Conservation (phyloP, 2,113 vertebrate species). For the Tupaia tana region DNA sequence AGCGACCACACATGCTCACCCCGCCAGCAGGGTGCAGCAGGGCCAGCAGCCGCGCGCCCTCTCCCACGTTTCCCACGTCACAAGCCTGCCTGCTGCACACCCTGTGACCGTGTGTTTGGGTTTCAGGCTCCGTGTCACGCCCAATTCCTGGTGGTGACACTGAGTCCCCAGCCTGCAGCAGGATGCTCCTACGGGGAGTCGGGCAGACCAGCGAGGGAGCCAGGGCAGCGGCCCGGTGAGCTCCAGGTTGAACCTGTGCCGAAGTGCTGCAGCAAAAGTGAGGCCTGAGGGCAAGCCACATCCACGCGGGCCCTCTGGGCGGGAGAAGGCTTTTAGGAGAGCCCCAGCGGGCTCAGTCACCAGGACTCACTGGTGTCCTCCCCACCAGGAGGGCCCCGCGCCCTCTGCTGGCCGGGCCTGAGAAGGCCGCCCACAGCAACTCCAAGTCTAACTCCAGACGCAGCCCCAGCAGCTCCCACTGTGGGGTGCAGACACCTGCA, state of each 20-base stretch:
- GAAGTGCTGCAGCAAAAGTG: not conserved
- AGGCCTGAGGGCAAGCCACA: fast-evolving
- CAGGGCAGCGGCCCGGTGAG: fast-evolving
- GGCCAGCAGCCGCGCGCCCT: not conserved
- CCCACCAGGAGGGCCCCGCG: no score
- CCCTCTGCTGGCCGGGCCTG: slow-evolving; percentile 56
- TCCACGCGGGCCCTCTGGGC: not conserved
- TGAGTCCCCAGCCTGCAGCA: not conserved
- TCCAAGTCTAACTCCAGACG: not conserved
- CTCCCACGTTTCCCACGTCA: not conserved
- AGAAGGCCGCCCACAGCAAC: not conserved
- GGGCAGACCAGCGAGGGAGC: not conserved
- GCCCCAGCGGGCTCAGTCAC: not conserved
- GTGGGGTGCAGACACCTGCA: fast-evolving
- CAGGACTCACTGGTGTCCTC: no score
- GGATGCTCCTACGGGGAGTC: not conserved
- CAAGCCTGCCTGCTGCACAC: not conserved
- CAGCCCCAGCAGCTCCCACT: not conserved
- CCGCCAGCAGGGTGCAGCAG: not conserved
- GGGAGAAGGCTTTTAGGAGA: not conserved
- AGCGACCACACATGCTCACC: not conserved
- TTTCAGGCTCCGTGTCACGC: not conserved
- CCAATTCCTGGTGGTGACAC: not conserved
- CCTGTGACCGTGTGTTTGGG: not conserved
- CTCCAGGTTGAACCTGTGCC: not conserved